Percentiles rank a stretch among this genome's conserved stretches.
Conservation (phyloP, 2,797 vertebrate genomes). For the Sorex maritimensis region DNA sequence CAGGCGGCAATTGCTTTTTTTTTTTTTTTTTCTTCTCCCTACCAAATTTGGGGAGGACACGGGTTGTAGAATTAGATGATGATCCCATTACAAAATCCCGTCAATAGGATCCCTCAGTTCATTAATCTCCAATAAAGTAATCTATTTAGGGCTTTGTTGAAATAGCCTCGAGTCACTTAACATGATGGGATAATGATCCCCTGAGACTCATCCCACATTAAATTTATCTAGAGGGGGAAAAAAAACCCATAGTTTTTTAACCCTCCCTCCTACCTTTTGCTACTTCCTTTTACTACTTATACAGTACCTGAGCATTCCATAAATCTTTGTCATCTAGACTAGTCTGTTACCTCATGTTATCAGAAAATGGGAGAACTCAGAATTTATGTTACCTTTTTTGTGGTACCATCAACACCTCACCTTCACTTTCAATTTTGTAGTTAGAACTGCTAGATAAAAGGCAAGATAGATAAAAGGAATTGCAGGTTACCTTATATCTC, state of each 20-base stretch:
- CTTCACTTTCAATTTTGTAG: background rate
- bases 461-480: too few relatives aligned
- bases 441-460: background rate
- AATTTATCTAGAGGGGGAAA: background rate
- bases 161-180: slow-evolving; percentile 67
- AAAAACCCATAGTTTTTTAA: background rate
- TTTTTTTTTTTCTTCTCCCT: background rate
- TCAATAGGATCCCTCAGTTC: slow-evolving; percentile 51
- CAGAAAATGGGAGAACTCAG: background rate
- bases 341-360: background rate
- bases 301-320: background rate
- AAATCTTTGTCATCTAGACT: background rate
- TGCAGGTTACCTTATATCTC: background rate
- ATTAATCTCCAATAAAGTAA: slow-evolving; percentile 70
- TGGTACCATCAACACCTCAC: background rate
- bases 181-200: slow-evolving; percentile 1
- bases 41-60: slow-evolving; percentile 37
- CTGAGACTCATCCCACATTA: slow-evolving; percentile 6
- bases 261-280: slow-evolving; percentile 8
- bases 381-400: background rate
- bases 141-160: slow-evolving; percentile 44
- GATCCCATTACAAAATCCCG: slow-evolving; percentile 62
- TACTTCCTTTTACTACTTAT: background rate
- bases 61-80: slow-evolving; percentile 31
- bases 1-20: background rate